Percentiles rank a stretch among this genome's conserved stretches.
These are phyloP conservation scores for Apotomis capreana DNA, from an alignment of 2,888 invertebrate genomes.

Conservation along the genomic window DNA sequence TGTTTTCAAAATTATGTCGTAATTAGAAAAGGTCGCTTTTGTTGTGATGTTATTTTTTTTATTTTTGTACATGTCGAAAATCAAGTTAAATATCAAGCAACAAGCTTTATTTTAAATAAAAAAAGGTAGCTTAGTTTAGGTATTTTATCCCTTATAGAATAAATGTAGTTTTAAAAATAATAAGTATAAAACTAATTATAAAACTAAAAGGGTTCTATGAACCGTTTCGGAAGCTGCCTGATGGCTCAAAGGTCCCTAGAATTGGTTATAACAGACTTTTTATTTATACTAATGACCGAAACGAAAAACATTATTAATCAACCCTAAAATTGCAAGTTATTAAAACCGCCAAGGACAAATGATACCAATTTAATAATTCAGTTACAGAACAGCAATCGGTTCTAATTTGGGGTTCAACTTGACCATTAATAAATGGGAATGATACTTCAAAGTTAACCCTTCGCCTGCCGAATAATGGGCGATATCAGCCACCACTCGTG, in stretches of 20 bases:
- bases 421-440: slow-evolving; percentile 83
- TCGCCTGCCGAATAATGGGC: slow-evolving; percentile 67
- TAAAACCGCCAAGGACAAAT: slow-evolving; percentile 62
- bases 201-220: too few relatives aligned
- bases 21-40: slow-evolving; percentile 52
- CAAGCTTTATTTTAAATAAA: too few relatives aligned
- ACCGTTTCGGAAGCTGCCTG: too few relatives aligned
- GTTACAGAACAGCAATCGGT: slow-evolving; percentile 74
- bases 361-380: slow-evolving; percentile 78
- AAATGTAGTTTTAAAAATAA: too few relatives aligned
- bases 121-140: too few relatives aligned
- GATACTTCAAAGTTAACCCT: slow-evolving; percentile 82
- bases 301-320: slow-evolving; percentile 34
- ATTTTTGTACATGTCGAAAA: not conserved
- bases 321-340: slow-evolving; percentile 36
- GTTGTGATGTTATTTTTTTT: not conserved
- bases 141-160: too few relatives aligned
- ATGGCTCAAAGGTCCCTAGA: too few relatives aligned
- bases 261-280: not conserved
- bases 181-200: too few relatives aligned
- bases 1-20: slow-evolving; percentile 70
- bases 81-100: not conserved
- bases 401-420: slow-evolving; percentile 73
- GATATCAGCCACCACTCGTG: slow-evolving; percentile 64
- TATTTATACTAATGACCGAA: slow-evolving; percentile 6